Conservation (phyloP, 2,888 invertebrate species). For the Aphodius sticticus region DNA sequence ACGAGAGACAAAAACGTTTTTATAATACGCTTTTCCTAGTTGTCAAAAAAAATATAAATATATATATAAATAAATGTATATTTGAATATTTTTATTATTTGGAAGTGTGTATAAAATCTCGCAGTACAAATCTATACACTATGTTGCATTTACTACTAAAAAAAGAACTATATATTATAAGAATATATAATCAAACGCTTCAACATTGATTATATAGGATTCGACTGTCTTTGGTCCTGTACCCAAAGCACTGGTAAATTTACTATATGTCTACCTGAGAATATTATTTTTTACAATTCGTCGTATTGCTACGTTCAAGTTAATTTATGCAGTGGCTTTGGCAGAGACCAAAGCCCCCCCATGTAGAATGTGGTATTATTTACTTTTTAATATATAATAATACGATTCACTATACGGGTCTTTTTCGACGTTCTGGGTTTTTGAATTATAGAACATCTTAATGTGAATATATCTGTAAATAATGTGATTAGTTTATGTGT, state of each 20-base stretch:
- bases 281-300: slow-evolving; percentile 24
- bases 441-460: slow-evolving; percentile 56
- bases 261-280: slow-evolving; percentile 26
- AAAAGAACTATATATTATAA: slow-evolving; percentile 29
- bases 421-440: slow-evolving; percentile 56
- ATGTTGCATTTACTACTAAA: slow-evolving; percentile 40
- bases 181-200: slow-evolving; percentile 37
- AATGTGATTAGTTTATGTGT: slow-evolving; percentile 60
- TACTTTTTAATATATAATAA: slow-evolving; percentile 44
- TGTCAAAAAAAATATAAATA: slow-evolving; percentile 29
- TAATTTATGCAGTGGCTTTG: neutral
- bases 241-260: slow-evolving; percentile 17
- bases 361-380: slow-evolving; percentile 52
- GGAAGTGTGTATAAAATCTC: slow-evolving; percentile 36
- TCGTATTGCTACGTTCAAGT: slow-evolving; percentile 30
- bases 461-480: slow-evolving; percentile 61
- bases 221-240: slow-evolving; percentile 11
- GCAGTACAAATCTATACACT: slow-evolving; percentile 40
- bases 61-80: slow-evolving; percentile 30
- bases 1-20: slow-evolving; percentile 23
- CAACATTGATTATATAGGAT: slow-evolving; percentile 40
- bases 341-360: slow-evolving; percentile 14
- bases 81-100: slow-evolving; percentile 39
- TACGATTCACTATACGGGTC: slow-evolving; percentile 58
- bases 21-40: slow-evolving; percentile 37